These are phyloP conservation scores for Watsonalla cultraria DNA, from an alignment of 2,888 invertebrate species.

Conservation along the genomic window DNA sequence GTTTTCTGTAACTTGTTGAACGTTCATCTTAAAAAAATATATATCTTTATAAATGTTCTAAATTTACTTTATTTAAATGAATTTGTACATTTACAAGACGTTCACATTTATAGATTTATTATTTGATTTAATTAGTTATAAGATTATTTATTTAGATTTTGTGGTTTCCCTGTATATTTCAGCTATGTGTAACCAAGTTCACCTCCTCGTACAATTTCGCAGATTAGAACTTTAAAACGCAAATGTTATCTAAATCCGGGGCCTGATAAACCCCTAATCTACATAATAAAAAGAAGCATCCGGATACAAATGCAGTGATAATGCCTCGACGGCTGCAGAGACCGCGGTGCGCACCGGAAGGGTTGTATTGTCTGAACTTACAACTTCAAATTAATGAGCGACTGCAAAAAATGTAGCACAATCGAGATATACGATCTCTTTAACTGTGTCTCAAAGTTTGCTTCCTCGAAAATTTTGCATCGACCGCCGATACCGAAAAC, in stretches of 20 bases:
- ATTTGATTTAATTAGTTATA: too few species aligned
- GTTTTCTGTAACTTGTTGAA: too few species aligned
- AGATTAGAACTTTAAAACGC: conserved; percentile 11
- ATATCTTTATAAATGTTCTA: too few species aligned
- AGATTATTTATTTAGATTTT: too few species aligned
- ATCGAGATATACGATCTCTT: conserved; percentile 68
- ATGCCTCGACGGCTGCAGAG: conserved; percentile 54
- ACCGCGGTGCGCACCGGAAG: conserved; percentile 52
- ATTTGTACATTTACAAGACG: too few species aligned
- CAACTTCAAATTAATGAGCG: conserved; percentile 75
- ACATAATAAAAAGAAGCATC: conserved; percentile 72
- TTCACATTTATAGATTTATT: too few species aligned
- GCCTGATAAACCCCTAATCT: conserved; percentile 67
- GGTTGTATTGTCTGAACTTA: conserved; percentile 70
- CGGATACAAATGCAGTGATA: conserved; percentile 67
- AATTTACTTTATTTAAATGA: too few species aligned
- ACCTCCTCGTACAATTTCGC: not conserved
- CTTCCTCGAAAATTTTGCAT: not conserved
- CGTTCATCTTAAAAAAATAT: too few species aligned
- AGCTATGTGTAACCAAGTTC: too few species aligned
- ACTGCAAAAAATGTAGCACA: conserved; percentile 70
- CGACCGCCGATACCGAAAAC: not conserved
- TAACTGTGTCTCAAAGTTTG: conserved; percentile 48
- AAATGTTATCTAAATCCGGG: conserved; percentile 54
- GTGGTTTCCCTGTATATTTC: too few species aligned